Base-by-base conservation (phyloP, 1,140 invertebrate species). In the Oedothorax gibbosus region DNA sequence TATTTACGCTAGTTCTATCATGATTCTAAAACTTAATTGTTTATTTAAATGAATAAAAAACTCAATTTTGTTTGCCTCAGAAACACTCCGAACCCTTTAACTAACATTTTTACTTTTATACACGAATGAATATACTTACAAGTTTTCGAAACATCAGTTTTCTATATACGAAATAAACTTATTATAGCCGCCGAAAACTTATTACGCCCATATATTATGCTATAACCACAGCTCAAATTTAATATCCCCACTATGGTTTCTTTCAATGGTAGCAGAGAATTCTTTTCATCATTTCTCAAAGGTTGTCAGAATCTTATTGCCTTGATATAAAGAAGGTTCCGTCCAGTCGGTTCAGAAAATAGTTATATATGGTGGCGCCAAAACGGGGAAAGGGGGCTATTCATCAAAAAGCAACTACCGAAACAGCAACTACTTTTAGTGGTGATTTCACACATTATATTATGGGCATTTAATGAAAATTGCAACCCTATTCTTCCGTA, bases 291-390 rank as follows among this genome's bases (percentile, higher is more conserved):
- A 77, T 77, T 77, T 50, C 75, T 77, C 53, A 62, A 12, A 77
- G 60, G 15, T 51, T 64, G 75, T 64, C 75, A 77, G 75, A 77
- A 57, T 77, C 57, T 77, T 77, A 77, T 77, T 77, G 75, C 75
- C 65, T 14, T 51, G 60, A 77, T 77, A 77, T 77, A 77, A 77
- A 77, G 75, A 77, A 77, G 56, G 75, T 64, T 50, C 60, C 75
- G 50, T 35, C 49, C 57, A 77, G 60, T 57, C 75, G 56, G 56
- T 51, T 65, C 49, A n/a, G 75, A 77, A 62, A 77, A 77, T 77
- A 77, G 75, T 77, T 77, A 77, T 77, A 77, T 77, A 77, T 77
- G 65, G 75, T 65, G 75, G 75, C 75, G 75, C 75, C 75, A 53
- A 77, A 77, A 77, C 35, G 35, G 35, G 35, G 35, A 35, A 35